These are phyloP conservation scores for Holacanthus passer DNA, from an alignment of 2,113 vertebrate species.

Conservation along the genomic window DNA sequence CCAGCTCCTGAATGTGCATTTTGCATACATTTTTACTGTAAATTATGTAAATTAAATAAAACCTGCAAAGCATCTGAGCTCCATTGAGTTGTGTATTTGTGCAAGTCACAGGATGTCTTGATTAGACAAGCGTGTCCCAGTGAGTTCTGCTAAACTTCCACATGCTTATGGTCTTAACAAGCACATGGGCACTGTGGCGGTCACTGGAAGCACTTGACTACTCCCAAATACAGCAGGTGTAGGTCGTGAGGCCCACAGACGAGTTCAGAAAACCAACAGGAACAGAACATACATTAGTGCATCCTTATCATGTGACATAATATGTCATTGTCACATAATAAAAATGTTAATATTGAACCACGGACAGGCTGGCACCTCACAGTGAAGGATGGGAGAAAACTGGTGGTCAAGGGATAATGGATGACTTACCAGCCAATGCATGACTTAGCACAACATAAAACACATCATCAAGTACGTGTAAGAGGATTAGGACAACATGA, in stretches of 20 bases:
- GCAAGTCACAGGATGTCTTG: background rate
- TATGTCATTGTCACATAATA: slow-evolving; percentile 1
- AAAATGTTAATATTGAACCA: slow-evolving; percentile 22
- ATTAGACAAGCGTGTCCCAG: background rate
- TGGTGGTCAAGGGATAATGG: slow-evolving; percentile 16
- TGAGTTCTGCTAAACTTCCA: background rate
- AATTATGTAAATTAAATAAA: background rate
- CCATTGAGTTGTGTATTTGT: background rate
- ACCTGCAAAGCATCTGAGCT: background rate
- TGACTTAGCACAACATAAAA: slow-evolving; percentile 11
- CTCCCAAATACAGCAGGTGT: background rate
- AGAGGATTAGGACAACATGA: slow-evolving; percentile 9
- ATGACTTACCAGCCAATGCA: slow-evolving; percentile 15
- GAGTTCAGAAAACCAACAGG: slow-evolving; percentile 2
- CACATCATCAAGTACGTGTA: slow-evolving; percentile 10
- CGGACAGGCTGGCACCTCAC: background rate
- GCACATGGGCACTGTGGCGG: background rate
- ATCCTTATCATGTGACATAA: slow-evolving; percentile 5
- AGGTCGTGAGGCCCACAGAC: slow-evolving; percentile 9
- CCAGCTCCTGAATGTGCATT: background rate
- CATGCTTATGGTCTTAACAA: background rate
- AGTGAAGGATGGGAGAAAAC: background rate
- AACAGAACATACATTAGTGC: slow-evolving; percentile 15
- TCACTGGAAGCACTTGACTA: background rate
- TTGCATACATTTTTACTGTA: background rate